phyloP scores from a whole-genome alignment of 2,797 vertebrate species.

The Sebastes glaucus region DNA sequence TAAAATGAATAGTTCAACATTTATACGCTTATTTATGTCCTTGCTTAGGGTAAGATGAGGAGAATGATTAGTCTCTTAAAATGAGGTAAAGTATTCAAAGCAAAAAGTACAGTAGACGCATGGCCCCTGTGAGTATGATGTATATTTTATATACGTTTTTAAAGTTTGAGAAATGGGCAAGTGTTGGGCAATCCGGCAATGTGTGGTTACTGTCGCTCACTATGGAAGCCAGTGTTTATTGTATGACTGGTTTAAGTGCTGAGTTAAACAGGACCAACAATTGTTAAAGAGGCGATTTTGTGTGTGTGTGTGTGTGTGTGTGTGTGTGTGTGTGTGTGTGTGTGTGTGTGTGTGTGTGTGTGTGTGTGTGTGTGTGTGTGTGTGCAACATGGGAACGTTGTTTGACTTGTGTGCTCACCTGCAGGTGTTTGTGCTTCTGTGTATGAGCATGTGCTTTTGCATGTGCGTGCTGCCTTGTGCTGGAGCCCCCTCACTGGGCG shows the following conservation, averaged over 20 bases:
- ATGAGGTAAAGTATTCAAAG: not conserved
- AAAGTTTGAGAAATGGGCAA: not conserved
- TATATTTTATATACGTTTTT: not conserved
- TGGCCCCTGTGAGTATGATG: not conserved
- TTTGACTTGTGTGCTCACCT: slow-evolving; percentile 28
- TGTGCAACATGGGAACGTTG: not conserved
- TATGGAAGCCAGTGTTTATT: not conserved
- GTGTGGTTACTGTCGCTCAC: not conserved
- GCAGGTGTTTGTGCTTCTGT: slow-evolving; percentile 42
- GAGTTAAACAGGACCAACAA: not conserved
- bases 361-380: not conserved
- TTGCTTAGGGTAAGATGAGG: not conserved
- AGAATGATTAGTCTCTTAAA: not conserved
- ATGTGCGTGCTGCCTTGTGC: slow-evolving; percentile 44
- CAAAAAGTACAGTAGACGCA: not conserved
- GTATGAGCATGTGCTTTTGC: slow-evolving; percentile 41
- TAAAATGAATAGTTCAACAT: not conserved
- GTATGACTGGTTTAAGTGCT: not conserved
- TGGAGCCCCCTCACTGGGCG: slow-evolving; percentile 68
- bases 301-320: not conserved
- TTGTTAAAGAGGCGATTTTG: not conserved
- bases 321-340: not conserved
- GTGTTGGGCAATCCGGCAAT: not conserved
- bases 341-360: too few species aligned
- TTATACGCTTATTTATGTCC: not conserved